These are phyloP conservation scores for Acanthoscelides obtectus DNA, from an alignment of 2,888 invertebrate species.

Conservation along the genomic window DNA sequence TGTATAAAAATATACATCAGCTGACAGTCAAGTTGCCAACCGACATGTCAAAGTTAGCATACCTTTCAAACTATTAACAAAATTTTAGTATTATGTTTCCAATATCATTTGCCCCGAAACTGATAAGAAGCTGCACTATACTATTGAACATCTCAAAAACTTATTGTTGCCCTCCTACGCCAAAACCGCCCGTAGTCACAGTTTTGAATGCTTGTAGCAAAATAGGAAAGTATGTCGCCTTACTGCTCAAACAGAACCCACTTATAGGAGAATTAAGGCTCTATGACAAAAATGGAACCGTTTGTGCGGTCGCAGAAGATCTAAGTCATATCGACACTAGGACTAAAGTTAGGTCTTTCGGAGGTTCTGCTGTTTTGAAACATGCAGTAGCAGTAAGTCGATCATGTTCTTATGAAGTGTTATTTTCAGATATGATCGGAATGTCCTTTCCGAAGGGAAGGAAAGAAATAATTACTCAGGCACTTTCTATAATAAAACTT, in stretches of 20 bases:
- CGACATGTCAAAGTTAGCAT: not conserved
- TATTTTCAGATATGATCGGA: too few species aligned
- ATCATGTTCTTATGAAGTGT: too few species aligned
- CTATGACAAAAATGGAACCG: slow-evolving; percentile 32
- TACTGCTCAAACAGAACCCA: slow-evolving; percentile 39
- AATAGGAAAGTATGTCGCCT: slow-evolving; percentile 30
- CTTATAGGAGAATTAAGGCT: slow-evolving; percentile 38
- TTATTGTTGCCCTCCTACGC: slow-evolving; percentile 1
- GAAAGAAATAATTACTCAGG: too few species aligned
- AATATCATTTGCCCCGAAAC: not conserved
- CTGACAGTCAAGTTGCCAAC: not conserved
- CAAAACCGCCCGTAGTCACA: slow-evolving; percentile 22
- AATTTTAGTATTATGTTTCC: not conserved
- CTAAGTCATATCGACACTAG: slow-evolving; percentile 41
- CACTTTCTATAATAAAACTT: too few species aligned
- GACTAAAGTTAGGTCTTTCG: slow-evolving; percentile 34
- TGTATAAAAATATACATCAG: not conserved
- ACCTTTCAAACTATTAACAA: not conserved
- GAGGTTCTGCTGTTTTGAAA: slow-evolving; percentile 34
- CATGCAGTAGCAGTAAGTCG: slow-evolving; percentile 37
- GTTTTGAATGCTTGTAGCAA: slow-evolving; percentile 25
- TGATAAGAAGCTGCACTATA: not conserved
- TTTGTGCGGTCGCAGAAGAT: slow-evolving; percentile 36
- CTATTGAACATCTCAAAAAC: not conserved
- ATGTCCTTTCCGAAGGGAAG: too few species aligned